Base-by-base conservation (phyloP, 2,888 invertebrate species). In the Chamaedrilus cognettii region DNA sequence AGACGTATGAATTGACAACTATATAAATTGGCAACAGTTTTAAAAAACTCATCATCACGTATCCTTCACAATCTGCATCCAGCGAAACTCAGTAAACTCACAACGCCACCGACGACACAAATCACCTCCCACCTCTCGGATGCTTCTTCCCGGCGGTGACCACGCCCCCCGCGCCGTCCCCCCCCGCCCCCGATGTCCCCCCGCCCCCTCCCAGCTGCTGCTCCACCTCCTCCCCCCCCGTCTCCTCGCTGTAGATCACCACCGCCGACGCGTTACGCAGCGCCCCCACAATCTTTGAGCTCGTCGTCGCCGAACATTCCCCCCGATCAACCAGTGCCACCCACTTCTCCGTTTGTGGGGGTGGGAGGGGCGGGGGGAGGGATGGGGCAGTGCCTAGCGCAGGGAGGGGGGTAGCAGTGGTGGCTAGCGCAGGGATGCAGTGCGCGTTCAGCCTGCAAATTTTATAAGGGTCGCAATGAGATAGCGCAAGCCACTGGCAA, bases 291-390 rank as follows among this genome's bases (percentile, higher is more conserved):
- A 89, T 88, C 74, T 93, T 90, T 86, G 94, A 94, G 73, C 89
- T 88, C 81, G 91, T 90, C 19, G 7, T 19, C 81, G 93, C 93
- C 77, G 89, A 90, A 84, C 94, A 94, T 77, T 87, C 87, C 61
- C 93, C 93, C 50, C 93, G 86, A 73, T 89, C 87, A 52, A 94
- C 89, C 72, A 94, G 86, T 0, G 93, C 93, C 70, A 94, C 89
- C 92, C 93, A 94, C 7, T 89, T 88, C 74, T 88, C 88, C 3
- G n/a, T n/a, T n/a, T n/a, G n/a, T n/a, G n/a, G n/a, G n/a, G n/a
- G n/a, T n/a, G n/a, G n/a, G 65, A 67, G 4, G 57, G 83, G 81
- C n/a, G n/a, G n/a, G n/a, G n/a, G n/a, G n/a, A n/a, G n/a, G n/a
- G n/a, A n/a, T n/a, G n/a, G n/a, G n/a, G n/a, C n/a, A n/a, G n/a